These are phyloP conservation scores for Albula glossodonta DNA, from an alignment of 2,113 vertebrate species.

Conservation along the genomic window DNA sequence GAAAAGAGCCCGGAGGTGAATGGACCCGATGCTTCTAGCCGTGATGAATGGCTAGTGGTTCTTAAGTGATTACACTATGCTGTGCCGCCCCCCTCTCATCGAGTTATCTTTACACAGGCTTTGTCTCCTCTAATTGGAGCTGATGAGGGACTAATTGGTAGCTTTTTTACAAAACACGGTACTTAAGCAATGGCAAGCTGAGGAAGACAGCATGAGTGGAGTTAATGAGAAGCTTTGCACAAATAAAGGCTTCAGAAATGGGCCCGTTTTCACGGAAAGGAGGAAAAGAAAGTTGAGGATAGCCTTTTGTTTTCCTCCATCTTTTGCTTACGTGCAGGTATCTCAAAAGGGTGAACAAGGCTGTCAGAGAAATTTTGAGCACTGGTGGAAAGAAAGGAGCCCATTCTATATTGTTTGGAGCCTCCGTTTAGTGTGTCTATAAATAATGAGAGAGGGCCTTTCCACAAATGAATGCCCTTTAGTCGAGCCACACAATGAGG, in stretches of 20 bases:
- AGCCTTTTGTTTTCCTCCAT: constrained; percentile 69
- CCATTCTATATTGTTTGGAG: constrained; percentile 68
- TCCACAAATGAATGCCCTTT: constrained; percentile 73
- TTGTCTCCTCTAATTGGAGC: constrained; percentile 99
- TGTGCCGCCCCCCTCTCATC: constrained; percentile 77
- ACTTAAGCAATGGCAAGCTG: constrained; percentile 82
- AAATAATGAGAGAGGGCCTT: constrained; percentile 71
- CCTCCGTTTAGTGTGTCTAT: constrained; percentile 71
- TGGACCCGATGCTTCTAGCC: constrained; percentile 64
- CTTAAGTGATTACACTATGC: constrained; percentile 86
- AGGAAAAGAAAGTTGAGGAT: constrained; percentile 74
- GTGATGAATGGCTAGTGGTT: constrained; percentile 76
- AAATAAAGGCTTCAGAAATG: constrained; percentile 71
- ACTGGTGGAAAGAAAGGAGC: constrained; percentile 75
- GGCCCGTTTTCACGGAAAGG: constrained; percentile 63
- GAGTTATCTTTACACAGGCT: constrained; percentile 96
- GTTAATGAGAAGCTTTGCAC: constrained; percentile 91
- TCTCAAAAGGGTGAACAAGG: constrained; percentile 67
- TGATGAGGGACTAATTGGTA: constrained; percentile 99
- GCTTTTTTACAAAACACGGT: constrained; percentile 81
- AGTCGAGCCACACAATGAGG: constrained; percentile 68
- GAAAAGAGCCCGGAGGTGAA: constrained; percentile 77
- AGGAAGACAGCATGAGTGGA: constrained; percentile 85
- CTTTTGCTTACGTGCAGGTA: constrained; percentile 74
- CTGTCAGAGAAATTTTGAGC: constrained; percentile 61